Percentiles rank a stretch among this genome's conserved stretches.
phyloP scores from a whole-genome alignment of 2,797 vertebrate species.

The Sebastes steindachneri region DNA sequence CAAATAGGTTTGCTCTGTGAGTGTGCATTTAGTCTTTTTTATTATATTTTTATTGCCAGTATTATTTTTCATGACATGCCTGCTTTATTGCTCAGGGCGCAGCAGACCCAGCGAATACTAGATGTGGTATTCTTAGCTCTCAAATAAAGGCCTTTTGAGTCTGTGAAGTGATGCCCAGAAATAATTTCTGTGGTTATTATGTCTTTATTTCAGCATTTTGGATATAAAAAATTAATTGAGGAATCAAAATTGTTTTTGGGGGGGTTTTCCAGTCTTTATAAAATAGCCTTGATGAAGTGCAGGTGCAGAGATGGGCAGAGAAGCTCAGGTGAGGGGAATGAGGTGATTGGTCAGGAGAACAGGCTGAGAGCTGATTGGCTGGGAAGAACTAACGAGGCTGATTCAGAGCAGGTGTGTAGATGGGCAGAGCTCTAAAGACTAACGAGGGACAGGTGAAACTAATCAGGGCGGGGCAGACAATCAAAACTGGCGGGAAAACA shows the following conservation, averaged over 20 bases:
- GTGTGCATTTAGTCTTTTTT: constrained; percentile 36
- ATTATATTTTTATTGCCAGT: constrained; percentile 35
- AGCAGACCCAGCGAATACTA: background rate
- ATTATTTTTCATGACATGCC: constrained; percentile 37
- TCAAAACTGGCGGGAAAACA: background rate
- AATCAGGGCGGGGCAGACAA: too few relatives aligned
- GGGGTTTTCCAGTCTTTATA: accelerated
- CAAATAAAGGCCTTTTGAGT: background rate
- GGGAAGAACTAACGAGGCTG: background rate
- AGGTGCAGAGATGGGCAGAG: background rate
- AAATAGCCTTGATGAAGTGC: background rate
- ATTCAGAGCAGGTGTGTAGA: background rate
- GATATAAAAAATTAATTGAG: too few relatives aligned
- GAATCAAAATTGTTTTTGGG: background rate
- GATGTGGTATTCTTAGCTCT: background rate
- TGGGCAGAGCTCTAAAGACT: too few relatives aligned
- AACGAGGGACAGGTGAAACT: too few relatives aligned
- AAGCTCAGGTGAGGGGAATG: background rate
- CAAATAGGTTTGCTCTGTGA: background rate
- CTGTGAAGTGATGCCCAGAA: background rate
- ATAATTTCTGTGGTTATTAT: background rate
- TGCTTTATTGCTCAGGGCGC: background rate
- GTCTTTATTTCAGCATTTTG: background rate
- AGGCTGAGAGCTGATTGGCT: background rate
- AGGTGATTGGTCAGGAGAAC: background rate